A percentile compares a stretch with the other conserved stretches of the same genome.
Conservation (phyloP, 2,113 vertebrate species). For the Hylia prasina region DNA sequence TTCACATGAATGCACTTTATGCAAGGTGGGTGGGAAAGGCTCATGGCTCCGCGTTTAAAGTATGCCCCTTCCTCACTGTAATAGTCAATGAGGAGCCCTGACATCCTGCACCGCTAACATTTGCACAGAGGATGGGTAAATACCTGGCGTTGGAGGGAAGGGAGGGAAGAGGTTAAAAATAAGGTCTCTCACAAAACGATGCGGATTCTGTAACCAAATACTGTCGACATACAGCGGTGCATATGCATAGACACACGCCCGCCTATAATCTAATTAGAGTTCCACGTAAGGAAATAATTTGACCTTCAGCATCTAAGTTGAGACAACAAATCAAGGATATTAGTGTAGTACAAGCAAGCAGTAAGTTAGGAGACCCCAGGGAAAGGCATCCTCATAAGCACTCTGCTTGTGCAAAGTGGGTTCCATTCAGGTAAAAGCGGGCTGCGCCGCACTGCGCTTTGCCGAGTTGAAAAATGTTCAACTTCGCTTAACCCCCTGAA, state of each 20-base stretch:
- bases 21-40: slow-evolving; percentile 48
- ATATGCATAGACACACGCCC: not conserved
- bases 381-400: slow-evolving; percentile 73
- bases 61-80: not conserved
- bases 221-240: not conserved
- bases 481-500: slow-evolving; percentile 11
- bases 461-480: slow-evolving; percentile 37
- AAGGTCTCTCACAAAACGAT: slow-evolving; percentile 16
- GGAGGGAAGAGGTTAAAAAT: slow-evolving; percentile 30
- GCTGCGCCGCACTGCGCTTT: not conserved
- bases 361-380: slow-evolving; percentile 82
- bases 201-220: slow-evolving; percentile 6
- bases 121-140: not conserved
- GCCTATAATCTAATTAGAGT: slow-evolving; percentile 79
- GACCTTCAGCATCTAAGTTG: slow-evolving; percentile 87
- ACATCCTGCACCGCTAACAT: not conserved
- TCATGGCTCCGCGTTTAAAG: not conserved
- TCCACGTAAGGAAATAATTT: slow-evolving; percentile 86
- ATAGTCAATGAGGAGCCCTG: not conserved
- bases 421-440: slow-evolving; percentile 33
- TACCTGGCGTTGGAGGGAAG: not conserved
- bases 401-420: slow-evolving; percentile 29
- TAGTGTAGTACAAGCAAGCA: slow-evolving; percentile 79
- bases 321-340: slow-evolving; percentile 87
- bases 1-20: slow-evolving; percentile 52